phyloP scores from a whole-genome alignment of 2,113 vertebrate genomes.

The Pseudopipra pipra region DNA sequence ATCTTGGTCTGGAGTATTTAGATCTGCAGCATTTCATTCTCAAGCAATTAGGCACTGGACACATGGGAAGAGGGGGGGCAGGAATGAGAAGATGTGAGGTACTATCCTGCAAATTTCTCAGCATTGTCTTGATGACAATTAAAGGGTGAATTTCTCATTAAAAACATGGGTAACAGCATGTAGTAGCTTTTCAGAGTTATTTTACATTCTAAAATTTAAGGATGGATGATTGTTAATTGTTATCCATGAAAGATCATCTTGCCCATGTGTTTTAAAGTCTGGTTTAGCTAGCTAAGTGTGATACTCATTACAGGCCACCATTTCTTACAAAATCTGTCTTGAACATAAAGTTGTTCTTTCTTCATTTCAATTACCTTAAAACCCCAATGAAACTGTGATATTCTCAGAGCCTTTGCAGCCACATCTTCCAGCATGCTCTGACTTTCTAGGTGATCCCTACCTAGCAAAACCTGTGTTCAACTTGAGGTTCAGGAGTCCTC shows the following conservation, averaged over 20 bases:
- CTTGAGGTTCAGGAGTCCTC: not conserved
- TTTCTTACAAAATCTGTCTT: not conserved
- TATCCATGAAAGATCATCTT: not conserved
- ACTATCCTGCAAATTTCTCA: not conserved
- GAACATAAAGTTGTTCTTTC: not conserved
- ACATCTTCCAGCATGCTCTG: not conserved
- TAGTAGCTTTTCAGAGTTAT: not conserved
- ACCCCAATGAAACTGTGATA: not conserved
- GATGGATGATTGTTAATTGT: not conserved
- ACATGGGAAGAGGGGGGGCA: not conserved
- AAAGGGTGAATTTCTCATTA: not conserved
- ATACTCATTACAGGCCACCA: not conserved
- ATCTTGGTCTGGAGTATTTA: not conserved
- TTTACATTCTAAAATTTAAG: not conserved
- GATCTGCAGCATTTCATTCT: not conserved
- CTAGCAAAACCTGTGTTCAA: not conserved
- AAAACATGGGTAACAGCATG: not conserved
- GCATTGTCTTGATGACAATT: not conserved
- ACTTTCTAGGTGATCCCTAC: not conserved
- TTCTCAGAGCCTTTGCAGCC: not conserved
- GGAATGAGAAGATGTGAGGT: not conserved
- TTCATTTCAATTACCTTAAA: not conserved
- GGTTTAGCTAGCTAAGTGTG: not conserved
- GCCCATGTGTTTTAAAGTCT: not conserved
- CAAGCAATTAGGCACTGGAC: not conserved